Conservation (phyloP, 2,113 vertebrate genomes). For the Sapayoa aenigma region DNA sequence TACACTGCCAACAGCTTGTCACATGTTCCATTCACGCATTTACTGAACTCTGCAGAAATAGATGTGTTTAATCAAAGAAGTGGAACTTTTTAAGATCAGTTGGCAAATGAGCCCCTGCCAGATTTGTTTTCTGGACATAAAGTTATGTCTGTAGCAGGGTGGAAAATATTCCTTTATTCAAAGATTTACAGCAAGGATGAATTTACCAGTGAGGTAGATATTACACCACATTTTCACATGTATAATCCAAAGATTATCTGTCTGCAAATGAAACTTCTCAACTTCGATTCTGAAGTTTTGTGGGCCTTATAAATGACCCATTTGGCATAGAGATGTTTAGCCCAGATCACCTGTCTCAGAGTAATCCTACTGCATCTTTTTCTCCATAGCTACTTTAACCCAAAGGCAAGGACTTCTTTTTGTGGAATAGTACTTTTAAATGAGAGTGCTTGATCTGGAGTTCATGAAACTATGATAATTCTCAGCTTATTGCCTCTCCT, state of each 20-base stretch:
- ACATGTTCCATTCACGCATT: slow-evolving; percentile 38
- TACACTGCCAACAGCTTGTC: slow-evolving; percentile 39
- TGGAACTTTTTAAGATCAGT: slow-evolving; percentile 31
- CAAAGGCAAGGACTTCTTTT: background rate
- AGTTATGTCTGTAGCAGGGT: background rate
- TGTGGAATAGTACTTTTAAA: background rate
- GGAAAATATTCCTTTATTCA: background rate
- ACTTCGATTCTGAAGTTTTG: background rate
- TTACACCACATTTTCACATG: background rate
- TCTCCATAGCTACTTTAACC: background rate
- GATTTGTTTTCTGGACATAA: slow-evolving; percentile 45
- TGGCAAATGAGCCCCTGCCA: slow-evolving; percentile 3
- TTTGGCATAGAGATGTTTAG: background rate
- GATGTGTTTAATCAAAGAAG: slow-evolving; percentile 51
- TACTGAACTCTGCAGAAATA: slow-evolving; percentile 43
- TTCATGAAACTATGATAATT: background rate
- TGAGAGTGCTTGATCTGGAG: background rate
- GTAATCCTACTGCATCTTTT: background rate
- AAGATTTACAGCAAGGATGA: background rate
- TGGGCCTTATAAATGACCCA: background rate
- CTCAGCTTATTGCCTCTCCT: background rate
- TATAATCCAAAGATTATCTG: background rate
- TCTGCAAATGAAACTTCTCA: background rate
- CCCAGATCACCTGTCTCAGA: background rate
- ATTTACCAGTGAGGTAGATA: background rate